Conservation (phyloP, 2,888 invertebrate genomes). For the Ernsta delagoae region DNA sequence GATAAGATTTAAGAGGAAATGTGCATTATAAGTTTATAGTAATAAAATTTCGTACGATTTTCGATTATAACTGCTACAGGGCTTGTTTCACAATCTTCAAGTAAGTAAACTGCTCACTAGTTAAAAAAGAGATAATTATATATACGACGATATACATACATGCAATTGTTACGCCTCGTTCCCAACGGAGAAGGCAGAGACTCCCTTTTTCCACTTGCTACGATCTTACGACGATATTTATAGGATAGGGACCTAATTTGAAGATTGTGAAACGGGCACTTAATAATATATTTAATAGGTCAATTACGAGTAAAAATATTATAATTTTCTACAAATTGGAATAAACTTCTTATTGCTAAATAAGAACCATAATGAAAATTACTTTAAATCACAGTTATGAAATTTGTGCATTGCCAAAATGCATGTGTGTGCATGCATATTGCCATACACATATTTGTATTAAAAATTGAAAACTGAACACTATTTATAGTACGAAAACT, state of each 20-base stretch:
- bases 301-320: neutral
- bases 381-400: slow-evolving; percentile 61
- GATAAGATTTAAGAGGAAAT: neutral
- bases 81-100: no score
- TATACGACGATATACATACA: no score
- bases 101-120: no score
- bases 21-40: neutral
- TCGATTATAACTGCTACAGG: neutral
- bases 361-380: slow-evolving; percentile 42
- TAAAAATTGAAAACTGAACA: neutral
- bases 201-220: no score
- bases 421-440: neutral
- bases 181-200: no score
- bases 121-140: no score
- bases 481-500: slow-evolving; percentile 22
- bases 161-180: no score
- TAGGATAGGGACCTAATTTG: no score
- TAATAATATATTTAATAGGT: neutral
- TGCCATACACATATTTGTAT: neutral
- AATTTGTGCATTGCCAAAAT: slow-evolving; percentile 45
- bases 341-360: slow-evolving; percentile 1
- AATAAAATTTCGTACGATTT: neutral
- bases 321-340: slow-evolving; percentile 4
- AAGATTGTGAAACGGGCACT: no score
- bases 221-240: no score